These are phyloP conservation scores for Leptinotarsa rubiginosa DNA, from an alignment of 2,888 invertebrate genomes.

Conservation along the genomic window DNA sequence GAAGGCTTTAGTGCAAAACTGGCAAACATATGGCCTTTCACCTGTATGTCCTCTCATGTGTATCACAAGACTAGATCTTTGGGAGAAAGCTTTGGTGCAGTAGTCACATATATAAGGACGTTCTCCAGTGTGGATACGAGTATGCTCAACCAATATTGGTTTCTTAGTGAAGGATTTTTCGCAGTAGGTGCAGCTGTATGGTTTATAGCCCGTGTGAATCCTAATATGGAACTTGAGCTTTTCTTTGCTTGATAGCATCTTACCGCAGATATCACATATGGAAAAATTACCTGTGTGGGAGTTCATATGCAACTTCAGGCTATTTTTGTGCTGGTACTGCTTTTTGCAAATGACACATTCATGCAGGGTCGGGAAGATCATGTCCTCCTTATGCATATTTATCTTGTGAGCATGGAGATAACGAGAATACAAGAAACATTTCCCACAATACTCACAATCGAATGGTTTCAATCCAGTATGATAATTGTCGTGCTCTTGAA, in stretches of 20 bases:
- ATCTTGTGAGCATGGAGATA: slow-evolving; percentile 63
- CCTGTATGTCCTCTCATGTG: slow-evolving; percentile 76
- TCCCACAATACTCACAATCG: slow-evolving; percentile 70
- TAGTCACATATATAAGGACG: slow-evolving; percentile 69
- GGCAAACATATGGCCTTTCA: slow-evolving; percentile 72
- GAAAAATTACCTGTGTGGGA: slow-evolving; percentile 68
- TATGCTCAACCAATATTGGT: slow-evolving; percentile 62
- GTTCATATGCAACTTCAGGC: slow-evolving; percentile 65
- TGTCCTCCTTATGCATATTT: slow-evolving; percentile 60
- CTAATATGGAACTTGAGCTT: slow-evolving; percentile 67
- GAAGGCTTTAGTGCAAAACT: slow-evolving; percentile 72
- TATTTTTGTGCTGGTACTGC: slow-evolving; percentile 64
- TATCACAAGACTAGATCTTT: slow-evolving; percentile 74
- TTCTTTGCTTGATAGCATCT: slow-evolving; percentile 68
- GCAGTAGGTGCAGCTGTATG: slow-evolving; percentile 62
- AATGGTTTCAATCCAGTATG: slow-evolving; percentile 70
- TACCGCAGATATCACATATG: slow-evolving; percentile 73
- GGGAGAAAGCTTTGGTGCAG: slow-evolving; percentile 74
- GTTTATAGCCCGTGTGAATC: slow-evolving; percentile 63
- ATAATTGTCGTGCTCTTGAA: slow-evolving; percentile 71
- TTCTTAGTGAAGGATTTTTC: slow-evolving; percentile 64
- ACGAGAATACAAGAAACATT: slow-evolving; percentile 66
- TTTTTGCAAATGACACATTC: slow-evolving; percentile 65
- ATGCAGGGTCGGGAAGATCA: slow-evolving; percentile 58
- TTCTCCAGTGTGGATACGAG: slow-evolving; percentile 63